Percentiles rank a stretch among this genome's conserved stretches.
Conservation (phyloP, 2,113 vertebrate genomes). For the Syrrhaptes paradoxus region DNA sequence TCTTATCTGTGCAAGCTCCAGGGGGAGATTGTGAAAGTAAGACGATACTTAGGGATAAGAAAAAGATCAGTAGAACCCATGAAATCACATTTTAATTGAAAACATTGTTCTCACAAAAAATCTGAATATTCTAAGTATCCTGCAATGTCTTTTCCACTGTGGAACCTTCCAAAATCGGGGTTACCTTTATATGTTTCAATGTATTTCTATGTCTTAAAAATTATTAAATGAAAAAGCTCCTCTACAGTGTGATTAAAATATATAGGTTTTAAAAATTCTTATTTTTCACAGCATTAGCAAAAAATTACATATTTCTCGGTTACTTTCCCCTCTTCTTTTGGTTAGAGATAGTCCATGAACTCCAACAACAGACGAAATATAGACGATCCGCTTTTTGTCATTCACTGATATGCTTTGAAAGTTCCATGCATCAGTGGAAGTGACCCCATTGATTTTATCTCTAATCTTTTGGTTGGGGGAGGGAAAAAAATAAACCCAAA, state of each 20-base stretch:
- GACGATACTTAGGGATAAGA: not conserved
- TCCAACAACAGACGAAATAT: not conserved
- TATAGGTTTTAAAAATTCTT: not conserved
- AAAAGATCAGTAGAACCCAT: not conserved
- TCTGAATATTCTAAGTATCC: not conserved
- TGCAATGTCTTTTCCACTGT: not conserved
- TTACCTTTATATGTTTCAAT: not conserved
- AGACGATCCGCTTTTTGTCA: conserved; percentile 18
- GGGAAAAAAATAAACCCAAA: not conserved
- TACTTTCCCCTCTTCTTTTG: not conserved
- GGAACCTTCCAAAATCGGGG: not conserved
- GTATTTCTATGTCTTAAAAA: not conserved
- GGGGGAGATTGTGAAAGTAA: not conserved
- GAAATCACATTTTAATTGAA: not conserved
- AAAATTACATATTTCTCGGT: not conserved
- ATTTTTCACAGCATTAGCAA: not conserved
- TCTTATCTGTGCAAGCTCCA: not conserved
- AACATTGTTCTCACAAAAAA: not conserved
- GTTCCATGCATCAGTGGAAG: not conserved
- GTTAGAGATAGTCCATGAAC: not conserved
- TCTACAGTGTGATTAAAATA: not conserved
- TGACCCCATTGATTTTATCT: not conserved
- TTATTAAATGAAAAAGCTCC: not conserved
- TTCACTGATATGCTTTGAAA: not conserved
- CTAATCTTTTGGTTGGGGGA: not conserved